These are phyloP conservation scores for Brevimyrus niger DNA, from an alignment of 2,113 vertebrate species.

Conservation along the genomic window DNA sequence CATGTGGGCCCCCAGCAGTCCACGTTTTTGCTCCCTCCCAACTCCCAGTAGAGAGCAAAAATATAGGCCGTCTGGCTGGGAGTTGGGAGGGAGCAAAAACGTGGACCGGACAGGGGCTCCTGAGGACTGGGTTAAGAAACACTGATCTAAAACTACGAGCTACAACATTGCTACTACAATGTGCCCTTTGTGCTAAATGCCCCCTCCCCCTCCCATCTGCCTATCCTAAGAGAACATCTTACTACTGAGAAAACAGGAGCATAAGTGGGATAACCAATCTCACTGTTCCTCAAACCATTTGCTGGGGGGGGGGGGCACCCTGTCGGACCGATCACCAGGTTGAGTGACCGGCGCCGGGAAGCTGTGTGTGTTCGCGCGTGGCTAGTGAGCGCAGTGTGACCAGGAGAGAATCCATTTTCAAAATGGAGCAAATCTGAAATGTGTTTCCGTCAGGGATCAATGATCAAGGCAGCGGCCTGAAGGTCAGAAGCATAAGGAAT, in stretches of 20 bases:
- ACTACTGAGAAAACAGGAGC: not conserved
- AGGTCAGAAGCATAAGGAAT: not conserved
- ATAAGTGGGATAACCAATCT: not conserved
- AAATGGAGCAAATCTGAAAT: not conserved
- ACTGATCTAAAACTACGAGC: conserved; percentile 29
- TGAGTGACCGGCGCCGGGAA: not conserved
- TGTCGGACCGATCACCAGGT: not conserved
- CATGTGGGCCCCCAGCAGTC: not conserved
- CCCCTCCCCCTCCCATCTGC: not conserved
- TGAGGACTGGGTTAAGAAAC: not conserved
- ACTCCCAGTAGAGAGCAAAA: not conserved
- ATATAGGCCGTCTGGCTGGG: not conserved
- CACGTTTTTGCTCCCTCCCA: not conserved
- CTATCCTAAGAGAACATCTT: not conserved
- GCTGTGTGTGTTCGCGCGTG: not conserved
- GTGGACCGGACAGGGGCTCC: not conserved
- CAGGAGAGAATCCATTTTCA: not conserved
- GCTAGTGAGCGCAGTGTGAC: not conserved
- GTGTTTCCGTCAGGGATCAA: not conserved
- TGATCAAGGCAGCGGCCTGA: not conserved
- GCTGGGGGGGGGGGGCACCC: not conserved
- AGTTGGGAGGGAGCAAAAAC: not conserved
- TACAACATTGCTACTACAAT: conserved; percentile 24
- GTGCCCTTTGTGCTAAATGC: not conserved
- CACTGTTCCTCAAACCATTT: not conserved